Evolutionary conservation across 2,888 invertebrate species (phyloP).

Genomic region (Pyralis farinalis): DNA sequence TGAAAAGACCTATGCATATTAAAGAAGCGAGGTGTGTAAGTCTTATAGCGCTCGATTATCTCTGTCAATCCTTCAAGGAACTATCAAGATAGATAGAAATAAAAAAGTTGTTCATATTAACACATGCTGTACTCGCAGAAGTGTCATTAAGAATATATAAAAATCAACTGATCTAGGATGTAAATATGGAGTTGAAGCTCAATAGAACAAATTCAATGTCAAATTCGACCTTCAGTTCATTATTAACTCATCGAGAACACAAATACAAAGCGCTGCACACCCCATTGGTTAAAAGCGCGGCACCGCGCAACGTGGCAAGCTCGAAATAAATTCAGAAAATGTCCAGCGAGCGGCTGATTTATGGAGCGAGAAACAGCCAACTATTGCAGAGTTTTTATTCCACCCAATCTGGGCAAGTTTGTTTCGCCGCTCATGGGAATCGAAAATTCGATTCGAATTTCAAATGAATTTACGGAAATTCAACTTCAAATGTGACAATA

Average conservation of each 20-base stretch:
- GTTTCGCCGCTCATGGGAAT: conserved; percentile 30
- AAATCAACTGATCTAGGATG: too few species aligned
- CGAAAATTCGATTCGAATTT: background rate
- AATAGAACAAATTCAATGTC: too few species aligned
- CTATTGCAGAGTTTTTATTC: conserved; percentile 8
- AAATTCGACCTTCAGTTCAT: too few species aligned
- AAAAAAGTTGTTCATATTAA: too few species aligned
- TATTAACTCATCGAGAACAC: background rate
- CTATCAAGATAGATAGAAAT: too few species aligned
- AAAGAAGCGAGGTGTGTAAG: too few species aligned
- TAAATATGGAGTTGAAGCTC: too few species aligned
- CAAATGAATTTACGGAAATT: background rate
- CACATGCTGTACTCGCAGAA: too few species aligned
- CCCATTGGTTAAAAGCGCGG: background rate
- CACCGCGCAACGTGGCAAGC: conserved; percentile 22
- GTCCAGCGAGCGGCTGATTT: conserved; percentile 42
- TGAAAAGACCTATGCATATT: too few species aligned
- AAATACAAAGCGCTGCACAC: background rate
- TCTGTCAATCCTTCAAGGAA: too few species aligned
- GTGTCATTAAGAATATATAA: too few species aligned
- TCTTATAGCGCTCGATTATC: too few species aligned
- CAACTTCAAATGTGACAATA: background rate
- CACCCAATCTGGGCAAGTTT: conserved; percentile 42
- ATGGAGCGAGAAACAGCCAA: conserved; percentile 8
- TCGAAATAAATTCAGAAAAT: conserved; percentile 71